Percentiles rank a stretch among this genome's conserved stretches.
Conservation (phyloP, 2,797 vertebrate genomes). For the Vultur gryphus region DNA sequence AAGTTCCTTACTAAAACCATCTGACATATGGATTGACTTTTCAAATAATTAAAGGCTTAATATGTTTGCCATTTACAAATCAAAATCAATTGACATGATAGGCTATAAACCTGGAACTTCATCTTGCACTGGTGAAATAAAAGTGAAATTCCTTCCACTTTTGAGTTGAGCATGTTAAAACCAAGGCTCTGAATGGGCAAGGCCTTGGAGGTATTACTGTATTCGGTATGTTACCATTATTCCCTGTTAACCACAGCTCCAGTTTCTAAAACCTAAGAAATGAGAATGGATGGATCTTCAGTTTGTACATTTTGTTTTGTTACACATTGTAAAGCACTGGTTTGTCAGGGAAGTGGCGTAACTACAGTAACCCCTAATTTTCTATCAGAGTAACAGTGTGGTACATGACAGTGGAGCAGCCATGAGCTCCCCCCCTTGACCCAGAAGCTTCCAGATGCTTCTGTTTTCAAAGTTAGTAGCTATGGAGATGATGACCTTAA, state of each 20-base stretch:
- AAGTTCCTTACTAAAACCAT: slow-evolving; percentile 18
- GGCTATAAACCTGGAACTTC: background rate
- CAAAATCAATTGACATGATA: background rate
- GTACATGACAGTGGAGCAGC: background rate
- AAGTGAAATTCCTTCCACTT: background rate
- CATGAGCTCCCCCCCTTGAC: background rate
- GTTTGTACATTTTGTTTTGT: background rate
- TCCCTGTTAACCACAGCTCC: background rate
- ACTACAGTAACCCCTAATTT: background rate
- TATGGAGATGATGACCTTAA: background rate
- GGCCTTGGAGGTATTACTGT: background rate
- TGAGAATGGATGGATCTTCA: background rate
- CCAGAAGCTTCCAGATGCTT: background rate
- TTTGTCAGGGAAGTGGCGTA: background rate
- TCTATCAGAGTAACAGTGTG: background rate
- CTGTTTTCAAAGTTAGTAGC: background rate
- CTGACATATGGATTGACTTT: background rate
- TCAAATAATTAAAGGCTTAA: background rate
- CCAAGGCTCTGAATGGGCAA: background rate
- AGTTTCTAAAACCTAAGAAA: background rate
- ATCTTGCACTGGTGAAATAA: background rate
- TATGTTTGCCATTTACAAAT: background rate
- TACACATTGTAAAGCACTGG: background rate
- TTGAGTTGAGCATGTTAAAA: background rate
- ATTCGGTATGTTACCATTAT: background rate